Conservation (phyloP, 1,140 invertebrate genomes). For the Phortica variegata region DNA sequence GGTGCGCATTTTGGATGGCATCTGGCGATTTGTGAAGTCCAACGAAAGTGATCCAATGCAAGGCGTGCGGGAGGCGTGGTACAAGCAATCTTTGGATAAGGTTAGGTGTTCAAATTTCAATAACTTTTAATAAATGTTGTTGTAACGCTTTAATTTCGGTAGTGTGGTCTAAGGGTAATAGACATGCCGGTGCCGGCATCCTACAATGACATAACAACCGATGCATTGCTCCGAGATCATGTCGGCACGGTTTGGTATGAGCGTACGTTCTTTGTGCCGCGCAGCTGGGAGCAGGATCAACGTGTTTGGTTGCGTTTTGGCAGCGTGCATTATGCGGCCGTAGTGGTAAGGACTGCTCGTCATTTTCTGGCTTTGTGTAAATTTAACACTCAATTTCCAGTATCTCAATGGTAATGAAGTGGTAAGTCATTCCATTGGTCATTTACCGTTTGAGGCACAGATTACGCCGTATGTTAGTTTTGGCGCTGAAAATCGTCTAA, state of each 20-base stretch:
- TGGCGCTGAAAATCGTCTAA: slow-evolving; percentile 74
- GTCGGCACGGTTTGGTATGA: slow-evolving; percentile 95
- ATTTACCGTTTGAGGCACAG: slow-evolving; percentile 90
- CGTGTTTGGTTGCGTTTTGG: slow-evolving; percentile 84
- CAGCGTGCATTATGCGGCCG: slow-evolving; percentile 81
- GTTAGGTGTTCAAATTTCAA: no score
- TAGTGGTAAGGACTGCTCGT: slow-evolving; percentile 69
- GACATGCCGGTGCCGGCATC: slow-evolving; percentile 94
- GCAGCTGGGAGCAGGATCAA: slow-evolving; percentile 66
- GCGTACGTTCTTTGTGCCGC: slow-evolving; percentile 73
- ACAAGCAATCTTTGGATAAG: slow-evolving; percentile 58
- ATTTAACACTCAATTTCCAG: slow-evolving; percentile 64
- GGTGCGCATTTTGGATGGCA: slow-evolving; percentile 73
- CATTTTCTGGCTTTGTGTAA: background rate
- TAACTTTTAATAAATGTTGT: background rate
- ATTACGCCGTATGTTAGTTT: slow-evolving; percentile 69
- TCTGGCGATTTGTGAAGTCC: slow-evolving; percentile 82
- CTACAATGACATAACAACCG: slow-evolving; percentile 91
- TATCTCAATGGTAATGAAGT: slow-evolving; percentile 84
- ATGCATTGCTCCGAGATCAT: slow-evolving; percentile 79
- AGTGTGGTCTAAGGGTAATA: slow-evolving; percentile 35
- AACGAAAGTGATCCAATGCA: slow-evolving; percentile 64
- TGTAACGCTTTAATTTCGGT: background rate
- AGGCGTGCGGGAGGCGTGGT: slow-evolving; percentile 79
- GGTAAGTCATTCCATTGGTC: slow-evolving; percentile 85